Evolutionary conservation across 2,113 vertebrate genomes (phyloP).

Genomic region (Geococcyx californianus): DNA sequence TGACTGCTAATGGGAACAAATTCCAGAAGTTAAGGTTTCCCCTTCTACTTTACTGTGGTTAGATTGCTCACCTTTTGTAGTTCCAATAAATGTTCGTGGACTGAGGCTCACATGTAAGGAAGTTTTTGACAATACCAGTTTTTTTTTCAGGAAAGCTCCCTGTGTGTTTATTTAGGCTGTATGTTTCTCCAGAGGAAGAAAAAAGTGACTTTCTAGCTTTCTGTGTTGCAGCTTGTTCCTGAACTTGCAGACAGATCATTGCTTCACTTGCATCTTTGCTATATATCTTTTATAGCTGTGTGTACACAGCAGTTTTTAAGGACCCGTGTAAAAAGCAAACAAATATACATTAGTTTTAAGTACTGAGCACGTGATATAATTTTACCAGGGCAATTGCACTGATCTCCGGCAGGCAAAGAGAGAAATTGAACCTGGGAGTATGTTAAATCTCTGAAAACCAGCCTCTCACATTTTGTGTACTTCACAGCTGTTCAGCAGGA

Average conservation of each 20-base stretch:
- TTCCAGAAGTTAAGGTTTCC: background rate
- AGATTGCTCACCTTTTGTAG: background rate
- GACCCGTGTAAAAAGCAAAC: background rate
- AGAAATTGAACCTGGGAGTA: background rate
- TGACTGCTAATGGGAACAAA: background rate
- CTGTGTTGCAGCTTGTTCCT: background rate
- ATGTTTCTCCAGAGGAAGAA: background rate
- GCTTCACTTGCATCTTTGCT: background rate
- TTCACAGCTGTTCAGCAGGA: background rate
- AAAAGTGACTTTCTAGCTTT: background rate
- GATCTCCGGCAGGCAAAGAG: background rate
- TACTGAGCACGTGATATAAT: background rate
- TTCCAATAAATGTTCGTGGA: background rate
- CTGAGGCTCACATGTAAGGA: background rate
- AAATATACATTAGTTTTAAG: background rate
- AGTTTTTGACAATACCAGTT: background rate
- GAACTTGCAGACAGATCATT: background rate
- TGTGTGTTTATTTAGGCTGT: background rate
- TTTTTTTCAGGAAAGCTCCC: background rate
- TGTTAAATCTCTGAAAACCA: background rate
- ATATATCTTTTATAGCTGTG: background rate
- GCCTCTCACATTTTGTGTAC: background rate
- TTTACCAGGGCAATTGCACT: background rate
- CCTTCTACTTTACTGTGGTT: background rate
- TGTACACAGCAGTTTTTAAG: background rate